Base-by-base conservation (phyloP, 1,140 invertebrate genomes). In the Brachionus calyciflorus region DNA sequence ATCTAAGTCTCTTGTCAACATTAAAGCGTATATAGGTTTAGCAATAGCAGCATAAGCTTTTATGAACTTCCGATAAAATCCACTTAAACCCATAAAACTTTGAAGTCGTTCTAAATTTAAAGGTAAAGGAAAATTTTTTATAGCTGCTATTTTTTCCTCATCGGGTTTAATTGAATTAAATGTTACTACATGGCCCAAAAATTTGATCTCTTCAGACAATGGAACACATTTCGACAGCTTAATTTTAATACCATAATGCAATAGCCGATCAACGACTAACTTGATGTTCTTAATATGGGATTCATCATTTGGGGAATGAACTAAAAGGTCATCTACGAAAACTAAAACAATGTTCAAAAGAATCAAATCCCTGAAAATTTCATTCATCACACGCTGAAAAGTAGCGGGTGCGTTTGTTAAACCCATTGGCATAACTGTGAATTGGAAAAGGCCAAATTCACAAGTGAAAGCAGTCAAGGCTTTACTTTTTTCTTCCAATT, bases 141-240 rank as follows among this genome's bases (percentile, higher is more conserved):
- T 30, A 37, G 21, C 33, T 30, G 24, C 24, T 53, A 51, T 53
- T n/a, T 49, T 75, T 26, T 49, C 21, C 53, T 49, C 44, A 40
- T 76, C 77, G 14, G 77, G 48, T 49, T 49, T 7, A 1, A 80
- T 70, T 1, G 68, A 78, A 17, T 78, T 37, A 14, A 30, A 44
- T 14, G 60, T 60, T 0, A 80, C 68, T 7, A 79, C 68, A 75
- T 81, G 82, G 0, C 85, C 86, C 30, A 86, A 78, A 78, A 84
- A 86, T 28, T 79, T 76, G 1, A 87, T 48, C 68, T 82, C 77
- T 9, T 49, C 48, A 53, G 80, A 77, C 26, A 79, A 82, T 78
- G 87, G 87, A 37, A 83, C 69, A 40, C 80, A 84, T 81, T 86
- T 86, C 60, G 81, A 48, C 0, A 83, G 77, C 17, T 84, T 86